phyloP scores from a whole-genome alignment of 1,140 invertebrate genomes.

The Oryctes rhinoceros region DNA sequence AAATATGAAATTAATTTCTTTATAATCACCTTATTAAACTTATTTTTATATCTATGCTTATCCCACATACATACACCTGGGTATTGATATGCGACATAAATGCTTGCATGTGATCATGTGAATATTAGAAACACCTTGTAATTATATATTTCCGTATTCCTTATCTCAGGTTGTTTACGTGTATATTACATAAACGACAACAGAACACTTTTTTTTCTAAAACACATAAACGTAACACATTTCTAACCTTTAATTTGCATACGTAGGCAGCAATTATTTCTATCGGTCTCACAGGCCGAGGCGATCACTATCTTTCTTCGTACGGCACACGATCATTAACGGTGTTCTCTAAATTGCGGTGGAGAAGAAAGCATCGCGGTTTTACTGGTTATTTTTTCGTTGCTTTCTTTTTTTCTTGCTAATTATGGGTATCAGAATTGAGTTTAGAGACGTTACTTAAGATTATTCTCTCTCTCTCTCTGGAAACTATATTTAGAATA shows the following conservation, averaged over 20 bases:
- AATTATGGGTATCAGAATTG: neutral
- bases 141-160: neutral
- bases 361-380: neutral
- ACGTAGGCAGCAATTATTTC: neutral
- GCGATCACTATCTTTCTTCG: neutral
- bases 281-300: neutral
- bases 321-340: neutral
- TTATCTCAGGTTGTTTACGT: neutral
- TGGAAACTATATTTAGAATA: neutral
- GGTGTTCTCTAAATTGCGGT: neutral
- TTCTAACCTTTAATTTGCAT: constrained; percentile 10
- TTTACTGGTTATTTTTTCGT: neutral
- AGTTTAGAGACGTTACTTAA: neutral
- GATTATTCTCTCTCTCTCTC: neutral
- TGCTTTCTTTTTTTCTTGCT: neutral
- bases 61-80: too few species aligned
- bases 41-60: too few species aligned
- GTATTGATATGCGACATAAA: too few species aligned
- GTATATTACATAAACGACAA: neutral
- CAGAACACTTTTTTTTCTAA: constrained; percentile 4
- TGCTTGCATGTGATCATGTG: too few species aligned
- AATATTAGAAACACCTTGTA: neutral
- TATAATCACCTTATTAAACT: too few species aligned
- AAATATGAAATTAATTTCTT: too few species aligned
- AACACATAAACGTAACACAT: constrained; percentile 4